Conservation (phyloP, 1,140 invertebrate species). For the Brachionus rubens region DNA sequence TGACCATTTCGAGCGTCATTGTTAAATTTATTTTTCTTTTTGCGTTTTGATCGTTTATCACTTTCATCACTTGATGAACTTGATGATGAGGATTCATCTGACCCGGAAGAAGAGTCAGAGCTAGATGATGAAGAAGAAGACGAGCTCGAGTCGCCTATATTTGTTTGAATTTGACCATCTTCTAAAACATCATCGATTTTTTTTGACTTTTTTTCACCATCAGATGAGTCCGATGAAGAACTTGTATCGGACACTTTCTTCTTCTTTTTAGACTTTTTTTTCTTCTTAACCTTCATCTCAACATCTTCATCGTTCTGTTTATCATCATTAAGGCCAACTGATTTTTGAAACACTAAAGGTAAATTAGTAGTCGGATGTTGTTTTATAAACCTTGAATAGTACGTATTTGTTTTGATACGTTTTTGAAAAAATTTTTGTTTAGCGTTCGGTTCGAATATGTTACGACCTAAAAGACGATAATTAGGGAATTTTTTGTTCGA, state of each 20-base stretch:
- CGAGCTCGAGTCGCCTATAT: not conserved
- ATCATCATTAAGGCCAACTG: not conserved
- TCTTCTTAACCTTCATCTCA: not conserved
- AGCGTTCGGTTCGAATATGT: constrained; percentile 43
- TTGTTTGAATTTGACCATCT: constrained; percentile 10
- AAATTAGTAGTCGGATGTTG: constrained; percentile 45
- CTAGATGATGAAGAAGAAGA: not conserved
- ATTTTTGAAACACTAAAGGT: constrained; percentile 36
- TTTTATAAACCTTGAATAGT: constrained; percentile 33
- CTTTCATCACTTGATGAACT: not conserved
- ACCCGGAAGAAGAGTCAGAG: not conserved
- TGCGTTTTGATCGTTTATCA: not conserved
- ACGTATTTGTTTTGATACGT: constrained; percentile 24
- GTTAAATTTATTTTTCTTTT: not conserved
- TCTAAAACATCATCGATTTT: not conserved
- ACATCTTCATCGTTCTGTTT: not conserved
- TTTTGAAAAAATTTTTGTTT: constrained; percentile 43
- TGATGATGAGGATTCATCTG: not conserved
- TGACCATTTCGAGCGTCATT: constrained; percentile 24
- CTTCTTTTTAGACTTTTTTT: not conserved
- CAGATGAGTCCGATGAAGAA: not conserved
- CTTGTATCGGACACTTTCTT: not conserved
- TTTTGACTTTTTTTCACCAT: not conserved
- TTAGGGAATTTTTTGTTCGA: constrained; percentile 21
- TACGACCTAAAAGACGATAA: constrained; percentile 45